Conservation (phyloP, 2,113 vertebrate species). For the Spizaetus ornatus region DNA sequence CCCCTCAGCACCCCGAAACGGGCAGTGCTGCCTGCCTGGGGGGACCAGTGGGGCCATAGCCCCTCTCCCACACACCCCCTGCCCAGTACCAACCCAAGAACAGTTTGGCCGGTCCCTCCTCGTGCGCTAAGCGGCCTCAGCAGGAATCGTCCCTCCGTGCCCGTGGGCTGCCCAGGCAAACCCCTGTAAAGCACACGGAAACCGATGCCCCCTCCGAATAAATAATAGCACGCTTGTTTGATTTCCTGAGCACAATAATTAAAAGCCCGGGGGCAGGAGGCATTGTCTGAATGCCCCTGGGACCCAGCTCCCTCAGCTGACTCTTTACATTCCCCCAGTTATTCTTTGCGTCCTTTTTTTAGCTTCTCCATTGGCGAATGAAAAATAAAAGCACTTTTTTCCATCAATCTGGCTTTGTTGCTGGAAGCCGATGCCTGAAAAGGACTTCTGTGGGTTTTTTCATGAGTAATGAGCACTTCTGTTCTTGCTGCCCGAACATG, state of each 20-base stretch:
- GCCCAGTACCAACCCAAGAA: neutral
- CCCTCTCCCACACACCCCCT: neutral
- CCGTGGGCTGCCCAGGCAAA: neutral
- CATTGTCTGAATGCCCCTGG: slow-evolving; percentile 31
- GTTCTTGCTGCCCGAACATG: slow-evolving; percentile 23
- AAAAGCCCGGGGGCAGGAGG: slow-evolving; percentile 42
- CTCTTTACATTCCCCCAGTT: slow-evolving; percentile 42
- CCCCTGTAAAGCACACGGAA: slow-evolving; percentile 3
- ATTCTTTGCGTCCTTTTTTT: slow-evolving; percentile 16
- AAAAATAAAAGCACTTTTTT: slow-evolving; percentile 64
- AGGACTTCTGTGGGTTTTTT: slow-evolving; percentile 53
- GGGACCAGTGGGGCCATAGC: fast-evolving
- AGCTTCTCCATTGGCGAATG: slow-evolving; percentile 28
- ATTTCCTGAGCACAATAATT: slow-evolving; percentile 54
- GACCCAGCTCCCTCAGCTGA: slow-evolving; percentile 54
- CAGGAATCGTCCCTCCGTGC: neutral
- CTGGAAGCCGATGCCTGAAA: slow-evolving; percentile 63
- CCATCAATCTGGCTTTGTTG: slow-evolving; percentile 56
- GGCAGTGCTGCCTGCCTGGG: neutral
- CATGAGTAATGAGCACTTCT: slow-evolving; percentile 52
- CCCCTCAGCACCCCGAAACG: neutral
- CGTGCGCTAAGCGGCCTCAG: fast-evolving
- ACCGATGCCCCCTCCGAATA: slow-evolving; percentile 19
- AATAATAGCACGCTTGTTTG: slow-evolving; percentile 63
- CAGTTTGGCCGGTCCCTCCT: neutral